phyloP scores from a whole-genome alignment of 2,888 invertebrate genomes.

The Thymelicus lineola region DNA sequence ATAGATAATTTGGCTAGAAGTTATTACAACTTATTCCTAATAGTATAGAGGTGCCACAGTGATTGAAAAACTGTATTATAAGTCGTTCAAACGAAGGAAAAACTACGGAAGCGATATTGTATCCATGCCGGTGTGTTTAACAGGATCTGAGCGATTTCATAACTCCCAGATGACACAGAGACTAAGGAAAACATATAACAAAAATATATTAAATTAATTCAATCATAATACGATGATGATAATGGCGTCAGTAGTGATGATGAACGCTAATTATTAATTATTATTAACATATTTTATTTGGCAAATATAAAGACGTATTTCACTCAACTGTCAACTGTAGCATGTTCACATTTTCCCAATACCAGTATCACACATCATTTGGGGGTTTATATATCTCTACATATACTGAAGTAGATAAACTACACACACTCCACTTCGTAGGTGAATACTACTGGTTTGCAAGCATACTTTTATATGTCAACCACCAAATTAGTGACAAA shows the following conservation, averaged over 20 bases:
- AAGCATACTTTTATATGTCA: slow-evolving; percentile 7
- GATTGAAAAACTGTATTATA: background rate
- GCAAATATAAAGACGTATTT: too few species aligned
- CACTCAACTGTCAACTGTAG: too few species aligned
- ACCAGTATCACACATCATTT: slow-evolving; percentile 1
- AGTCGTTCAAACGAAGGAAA: slow-evolving; percentile 9
- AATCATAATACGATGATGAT: background rate
- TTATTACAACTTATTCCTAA: slow-evolving; percentile 8
- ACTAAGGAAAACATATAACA: too few species aligned
- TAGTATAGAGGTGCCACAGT: slow-evolving; percentile 8
- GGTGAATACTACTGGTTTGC: slow-evolving; percentile 12
- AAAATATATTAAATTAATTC: background rate
- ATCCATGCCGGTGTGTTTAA: slow-evolving; percentile 16
- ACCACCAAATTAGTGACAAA: slow-evolving; percentile 21
- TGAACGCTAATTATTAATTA: background rate
- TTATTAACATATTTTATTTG: too few species aligned
- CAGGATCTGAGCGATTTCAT: background rate
- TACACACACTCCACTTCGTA: too few species aligned
- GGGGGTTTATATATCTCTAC: too few species aligned
- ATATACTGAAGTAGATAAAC: too few species aligned
- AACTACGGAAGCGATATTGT: slow-evolving; percentile 31
- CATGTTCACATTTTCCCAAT: background rate
- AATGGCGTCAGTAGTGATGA: background rate
- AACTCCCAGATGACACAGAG: background rate
- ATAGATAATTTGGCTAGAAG: slow-evolving; percentile 7